A percentile compares a stretch with the other conserved stretches of the same genome.
phyloP scores from a whole-genome alignment of 2,888 invertebrate species.

The Neuroscelio doddi region DNA sequence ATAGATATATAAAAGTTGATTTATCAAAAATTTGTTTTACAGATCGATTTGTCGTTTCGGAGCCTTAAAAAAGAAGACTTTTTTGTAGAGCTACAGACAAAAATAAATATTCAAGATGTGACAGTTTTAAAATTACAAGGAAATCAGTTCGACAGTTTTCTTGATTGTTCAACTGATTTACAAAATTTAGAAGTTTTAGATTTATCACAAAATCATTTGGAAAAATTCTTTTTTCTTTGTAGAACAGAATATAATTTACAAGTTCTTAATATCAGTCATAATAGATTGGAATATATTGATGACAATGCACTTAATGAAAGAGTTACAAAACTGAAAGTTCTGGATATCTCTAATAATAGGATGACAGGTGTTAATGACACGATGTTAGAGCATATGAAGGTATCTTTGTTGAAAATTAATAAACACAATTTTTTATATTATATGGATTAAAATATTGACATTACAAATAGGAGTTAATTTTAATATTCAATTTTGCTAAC shows the following conservation, averaged over 20 bases:
- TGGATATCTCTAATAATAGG: conserved; percentile 66
- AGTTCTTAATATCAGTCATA: conserved; percentile 88
- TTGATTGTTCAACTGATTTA: conserved; percentile 78
- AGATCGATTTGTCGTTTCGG: conserved; percentile 63
- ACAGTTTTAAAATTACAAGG: conserved; percentile 62
- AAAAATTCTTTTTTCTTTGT: conserved; percentile 76
- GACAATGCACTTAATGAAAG: conserved; percentile 64
- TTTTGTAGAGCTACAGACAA: conserved; percentile 57
- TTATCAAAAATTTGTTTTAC: conserved; percentile 28
- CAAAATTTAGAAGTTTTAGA: conserved; percentile 87
- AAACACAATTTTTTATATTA: too few species aligned
- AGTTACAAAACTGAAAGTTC: conserved; percentile 59
- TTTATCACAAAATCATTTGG: conserved; percentile 87
- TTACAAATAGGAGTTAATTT: too few species aligned
- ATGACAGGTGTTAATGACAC: conserved; percentile 64
- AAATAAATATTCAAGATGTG: conserved; percentile 55
- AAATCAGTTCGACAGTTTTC: conserved; percentile 66
- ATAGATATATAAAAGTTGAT: background rate
- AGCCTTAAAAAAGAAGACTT: conserved; percentile 63
- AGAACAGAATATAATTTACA: conserved; percentile 89
- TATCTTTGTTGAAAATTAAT: too few species aligned
- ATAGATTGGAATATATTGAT: conserved; percentile 85
- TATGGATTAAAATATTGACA: too few species aligned
- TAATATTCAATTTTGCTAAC: too few species aligned
- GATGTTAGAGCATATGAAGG: conserved; percentile 67